These are phyloP conservation scores for Montipora foliosa DNA, from an alignment of 64 coral and sea anemone genomes.

Conservation along the genomic window DNA sequence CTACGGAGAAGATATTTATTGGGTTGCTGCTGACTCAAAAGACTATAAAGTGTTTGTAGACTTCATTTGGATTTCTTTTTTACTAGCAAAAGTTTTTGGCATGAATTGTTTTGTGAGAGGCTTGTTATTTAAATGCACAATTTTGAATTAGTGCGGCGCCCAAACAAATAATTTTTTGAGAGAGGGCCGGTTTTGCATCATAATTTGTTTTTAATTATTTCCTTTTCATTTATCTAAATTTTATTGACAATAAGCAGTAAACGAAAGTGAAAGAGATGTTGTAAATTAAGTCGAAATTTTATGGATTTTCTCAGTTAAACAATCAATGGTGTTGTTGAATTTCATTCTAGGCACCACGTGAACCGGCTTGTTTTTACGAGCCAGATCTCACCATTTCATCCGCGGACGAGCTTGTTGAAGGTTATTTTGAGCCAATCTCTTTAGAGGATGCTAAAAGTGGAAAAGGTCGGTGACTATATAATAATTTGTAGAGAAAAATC, in stretches of 20 bases:
- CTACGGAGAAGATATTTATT: no score
- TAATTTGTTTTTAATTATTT: background rate
- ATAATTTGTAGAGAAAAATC: background rate
- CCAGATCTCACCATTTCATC: slow-evolving; percentile 53
- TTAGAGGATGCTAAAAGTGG: slow-evolving; percentile 85
- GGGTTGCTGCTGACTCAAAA: no score
- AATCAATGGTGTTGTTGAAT: background rate
- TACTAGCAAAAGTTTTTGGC: no score
- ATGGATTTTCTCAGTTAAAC: background rate
- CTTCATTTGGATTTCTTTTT: no score
- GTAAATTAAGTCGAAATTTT: background rate
- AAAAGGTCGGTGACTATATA: slow-evolving; percentile 56
- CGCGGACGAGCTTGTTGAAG: background rate
- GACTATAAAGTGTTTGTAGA: no score
- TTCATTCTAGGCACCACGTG: slow-evolving; percentile 27
- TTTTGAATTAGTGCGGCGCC: no score
- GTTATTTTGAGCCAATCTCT: slow-evolving; percentile 55
- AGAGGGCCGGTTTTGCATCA: no score
- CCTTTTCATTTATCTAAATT: background rate
- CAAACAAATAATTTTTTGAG: no score
- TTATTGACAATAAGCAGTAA: background rate
- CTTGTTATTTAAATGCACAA: no score
- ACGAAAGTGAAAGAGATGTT: background rate
- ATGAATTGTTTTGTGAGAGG: no score
- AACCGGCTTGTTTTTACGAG: slow-evolving; percentile 40